Percentiles rank a stretch among this genome's conserved stretches.
Evolutionary conservation across 1,140 invertebrate genomes (phyloP).

Genomic region (Apis laboriosa): DNA sequence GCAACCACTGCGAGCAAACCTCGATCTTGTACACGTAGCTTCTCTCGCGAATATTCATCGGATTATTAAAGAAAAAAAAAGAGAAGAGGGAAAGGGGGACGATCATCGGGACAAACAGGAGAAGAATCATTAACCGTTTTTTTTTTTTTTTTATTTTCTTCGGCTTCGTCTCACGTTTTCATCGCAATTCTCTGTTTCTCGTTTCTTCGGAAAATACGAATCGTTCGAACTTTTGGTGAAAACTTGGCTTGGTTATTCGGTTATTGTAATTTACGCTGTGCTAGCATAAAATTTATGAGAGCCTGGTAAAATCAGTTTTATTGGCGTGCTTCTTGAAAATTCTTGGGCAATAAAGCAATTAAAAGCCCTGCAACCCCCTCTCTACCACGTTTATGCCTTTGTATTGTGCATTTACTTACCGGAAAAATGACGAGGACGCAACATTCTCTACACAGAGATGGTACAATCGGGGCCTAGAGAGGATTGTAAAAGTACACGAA

Average conservation of each 20-base stretch:
- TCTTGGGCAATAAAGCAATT: constrained; percentile 69
- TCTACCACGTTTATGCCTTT: not conserved
- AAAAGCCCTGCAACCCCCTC: constrained; percentile 23
- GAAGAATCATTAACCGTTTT: constrained; percentile 25
- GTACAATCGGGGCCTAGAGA: not conserved
- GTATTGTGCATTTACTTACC: not conserved
- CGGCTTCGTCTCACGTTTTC: not conserved
- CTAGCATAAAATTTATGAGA: constrained; percentile 69
- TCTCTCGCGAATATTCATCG: not conserved
- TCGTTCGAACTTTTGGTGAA: not conserved
- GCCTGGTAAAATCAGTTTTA: constrained; percentile 67
- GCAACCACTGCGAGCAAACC: not conserved
- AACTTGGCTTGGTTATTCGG: not conserved
- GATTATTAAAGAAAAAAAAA: not conserved
- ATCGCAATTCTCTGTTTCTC: not conserved
- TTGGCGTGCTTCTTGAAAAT: constrained; percentile 61
- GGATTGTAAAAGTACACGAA: constrained; percentile 37
- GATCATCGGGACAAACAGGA: not conserved
- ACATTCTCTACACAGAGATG: not conserved
- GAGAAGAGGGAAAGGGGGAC: not conserved
- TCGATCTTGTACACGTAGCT: not conserved
- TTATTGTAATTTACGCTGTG: too few relatives aligned
- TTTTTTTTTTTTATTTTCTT: constrained; percentile 8
- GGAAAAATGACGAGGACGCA: not conserved
- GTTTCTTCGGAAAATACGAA: not conserved